phyloP scores from a whole-genome alignment of 2,888 invertebrate genomes.

The Zonitis immaculata region DNA sequence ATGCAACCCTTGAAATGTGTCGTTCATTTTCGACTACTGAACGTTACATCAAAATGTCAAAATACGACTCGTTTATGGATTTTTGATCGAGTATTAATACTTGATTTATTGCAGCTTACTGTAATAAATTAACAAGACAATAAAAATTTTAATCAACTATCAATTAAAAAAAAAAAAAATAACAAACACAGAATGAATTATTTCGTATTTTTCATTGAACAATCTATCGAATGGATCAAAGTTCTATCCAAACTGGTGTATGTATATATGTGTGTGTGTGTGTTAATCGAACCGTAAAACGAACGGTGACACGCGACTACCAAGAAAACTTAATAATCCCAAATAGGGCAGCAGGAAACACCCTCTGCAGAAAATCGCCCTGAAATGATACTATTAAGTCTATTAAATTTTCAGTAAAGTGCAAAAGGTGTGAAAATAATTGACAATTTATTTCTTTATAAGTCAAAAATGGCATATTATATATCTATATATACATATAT shows the following conservation, averaged over 20 bases:
- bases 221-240: not conserved
- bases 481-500: too few relatives aligned
- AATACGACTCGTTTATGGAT: constrained; percentile 2
- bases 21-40: not conserved
- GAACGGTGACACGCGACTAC: not conserved
- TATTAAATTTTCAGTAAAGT: not conserved
- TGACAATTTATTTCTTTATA: not conserved
- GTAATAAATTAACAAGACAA: not conserved
- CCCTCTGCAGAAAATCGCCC: not conserved
- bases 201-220: not conserved
- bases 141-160: not conserved
- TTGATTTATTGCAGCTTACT: not conserved
- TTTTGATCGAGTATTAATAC: constrained; percentile 2
- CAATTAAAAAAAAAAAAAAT: not conserved
- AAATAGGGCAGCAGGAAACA: not conserved
- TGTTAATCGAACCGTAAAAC: not conserved
- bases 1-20: not conserved
- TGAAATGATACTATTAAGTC: not conserved
- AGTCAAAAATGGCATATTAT: not conserved
- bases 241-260: not conserved
- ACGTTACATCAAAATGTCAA: constrained; percentile 2
- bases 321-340: not conserved
- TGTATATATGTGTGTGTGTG: not conserved
- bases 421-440: not conserved
- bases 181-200: not conserved